Conservation (phyloP, 2,888 invertebrate genomes). For the Flabesymbios commensalis region DNA sequence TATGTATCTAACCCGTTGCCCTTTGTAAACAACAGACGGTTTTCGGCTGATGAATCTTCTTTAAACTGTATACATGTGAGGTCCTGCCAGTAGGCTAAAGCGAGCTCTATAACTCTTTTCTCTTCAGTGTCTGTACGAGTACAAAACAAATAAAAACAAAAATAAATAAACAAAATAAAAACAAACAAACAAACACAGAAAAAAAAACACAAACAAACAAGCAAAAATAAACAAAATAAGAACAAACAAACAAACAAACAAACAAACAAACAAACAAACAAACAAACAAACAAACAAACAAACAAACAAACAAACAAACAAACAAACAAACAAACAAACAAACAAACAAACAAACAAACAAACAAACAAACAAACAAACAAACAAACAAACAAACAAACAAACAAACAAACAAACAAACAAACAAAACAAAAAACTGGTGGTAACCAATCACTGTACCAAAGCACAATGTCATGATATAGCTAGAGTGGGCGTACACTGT, state of each 20-base stretch:
- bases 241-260: not conserved
- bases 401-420: no score
- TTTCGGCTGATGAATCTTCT: slow-evolving; percentile 29
- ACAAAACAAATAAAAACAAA: not conserved
- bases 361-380: no score
- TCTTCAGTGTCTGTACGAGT: slow-evolving; percentile 40
- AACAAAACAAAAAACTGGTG: no score
- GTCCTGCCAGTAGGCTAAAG: slow-evolving; percentile 45
- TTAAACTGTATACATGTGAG: slow-evolving; percentile 49
- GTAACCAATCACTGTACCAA: no score
- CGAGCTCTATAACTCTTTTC: slow-evolving; percentile 34
- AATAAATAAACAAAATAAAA: not conserved
- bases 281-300: not conserved
- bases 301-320: slow-evolving; percentile 1
- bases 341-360: no score
- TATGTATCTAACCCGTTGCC: slow-evolving; percentile 34
- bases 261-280: not conserved
- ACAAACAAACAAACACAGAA: not conserved
- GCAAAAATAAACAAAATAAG: not conserved
- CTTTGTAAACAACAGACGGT: slow-evolving; percentile 28
- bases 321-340: no score
- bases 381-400: no score
- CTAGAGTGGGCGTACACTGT: no score
- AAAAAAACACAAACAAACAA: not conserved
- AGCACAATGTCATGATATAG: no score